Evolutionary conservation across 2,113 vertebrate species (phyloP), one percentile per base, ranked within the genome.

Genomic region (Saguinus midas): DNA sequence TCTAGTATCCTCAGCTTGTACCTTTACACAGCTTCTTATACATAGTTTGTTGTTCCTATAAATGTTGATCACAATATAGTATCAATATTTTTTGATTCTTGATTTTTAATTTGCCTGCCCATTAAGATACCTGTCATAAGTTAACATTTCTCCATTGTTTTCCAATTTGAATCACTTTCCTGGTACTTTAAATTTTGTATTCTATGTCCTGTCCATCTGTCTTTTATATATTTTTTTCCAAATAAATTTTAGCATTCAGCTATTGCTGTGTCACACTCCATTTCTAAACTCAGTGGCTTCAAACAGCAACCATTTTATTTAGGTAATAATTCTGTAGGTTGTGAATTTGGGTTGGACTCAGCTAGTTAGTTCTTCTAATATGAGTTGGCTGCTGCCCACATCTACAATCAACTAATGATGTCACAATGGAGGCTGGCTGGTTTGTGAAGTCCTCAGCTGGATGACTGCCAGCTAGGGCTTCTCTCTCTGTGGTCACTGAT

Each of bases 161-260:
- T 89, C 29, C 70, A 37, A 27, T 76, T 11, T 70, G 40, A 80
- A 92, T 61, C 1, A n/a, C 79, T 80, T 92, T 37, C 40, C 18
- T 68, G 12, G 88, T 70, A 66, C 25, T n/a, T 85, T 89, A n/a
- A 48, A 27, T 14, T 37, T 40, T 91, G 17, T 72, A 40, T 37
- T 78, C 94, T 85, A 76, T 2, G 70, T 32, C 10, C 66, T 45
- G 13, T 95, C 95, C 50, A 83, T 43, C 43, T 50, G 96, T 84
- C 29, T 66, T 86, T 97, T 82, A 90, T 48, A 97, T 96, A 91
- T 48, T 82, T 70, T 95, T 96, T 98, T 94, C 75, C 70, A 90
- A 95, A 89, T 97, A 72, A 58, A 40, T 78, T 40, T 76, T 87
- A n/a, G 73, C 5, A 45, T 13, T 87, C 32, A 82, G 8, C 45